Evolutionary conservation across 2,797 vertebrate species (phyloP), one percentile per base, ranked within the genome.

Genomic region (Fringilla coelebs): DNA sequence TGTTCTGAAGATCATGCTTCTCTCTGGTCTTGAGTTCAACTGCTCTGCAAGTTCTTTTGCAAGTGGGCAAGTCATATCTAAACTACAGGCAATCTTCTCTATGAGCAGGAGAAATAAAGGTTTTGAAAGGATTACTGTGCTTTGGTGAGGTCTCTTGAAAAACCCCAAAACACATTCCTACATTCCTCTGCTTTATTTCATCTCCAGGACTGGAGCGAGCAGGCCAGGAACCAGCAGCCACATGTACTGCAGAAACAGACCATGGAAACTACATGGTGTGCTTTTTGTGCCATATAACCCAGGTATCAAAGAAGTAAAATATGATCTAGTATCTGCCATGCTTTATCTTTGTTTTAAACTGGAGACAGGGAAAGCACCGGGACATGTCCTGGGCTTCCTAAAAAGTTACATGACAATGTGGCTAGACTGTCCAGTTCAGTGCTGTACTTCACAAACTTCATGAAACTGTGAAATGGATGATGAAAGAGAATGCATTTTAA

Each of bases 151-250:
- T 87, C 88, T 90, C 77, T 31, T 91, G 75, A 87, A 90, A 94
- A 94, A 73, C 62, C 67, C 65, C 80, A 90, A 94, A 94, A 77
- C 0, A 3, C 94, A 95, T 97, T 97, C 93, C 89, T 94, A 31
- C 34, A 46, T 79, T 93, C 80, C 55, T 96, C 95, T 90, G 96
- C 46, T 95, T 96, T 94, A 94, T 90, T 95, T 95, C 80, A 94
- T 61, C 65, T 87, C 32, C 57, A 71, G 54, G 77, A 71, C 74
- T 45, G 66, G 17, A 87, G 57, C 0, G 0, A 79, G 24, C 63
- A 94, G 74, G 63, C 67, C 93, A 88, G 43, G 38, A 91, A 88
- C 17, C 65, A 85, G 77, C 52, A 93, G 80, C 71, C 36, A 22
- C n/a, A 13, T 17, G 29, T 43, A 49, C 9, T 48, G 49, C 61